Percentiles rank a stretch among this genome's conserved stretches.
These are phyloP conservation scores for Cheirogaleus medius DNA, from an alignment of 2,113 vertebrate species.

Conservation along the genomic window DNA sequence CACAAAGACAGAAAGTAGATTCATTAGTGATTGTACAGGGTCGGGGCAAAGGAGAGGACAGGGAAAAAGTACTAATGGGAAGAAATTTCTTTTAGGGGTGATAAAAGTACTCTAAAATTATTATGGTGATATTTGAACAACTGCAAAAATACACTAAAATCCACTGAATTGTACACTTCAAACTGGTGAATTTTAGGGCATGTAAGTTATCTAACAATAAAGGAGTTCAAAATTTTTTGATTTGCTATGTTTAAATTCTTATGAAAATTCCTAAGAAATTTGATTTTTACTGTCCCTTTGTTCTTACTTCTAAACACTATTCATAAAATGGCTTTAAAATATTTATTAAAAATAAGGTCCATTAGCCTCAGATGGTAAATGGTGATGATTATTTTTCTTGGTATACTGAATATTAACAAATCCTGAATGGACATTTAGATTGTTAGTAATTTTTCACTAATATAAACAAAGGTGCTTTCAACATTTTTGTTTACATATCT, in stretches of 20 bases:
- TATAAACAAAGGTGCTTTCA: constrained; percentile 21
- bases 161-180: not conserved
- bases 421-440: not conserved
- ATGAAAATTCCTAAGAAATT: not conserved
- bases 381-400: not conserved
- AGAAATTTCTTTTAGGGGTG: not conserved
- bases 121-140: not conserved
- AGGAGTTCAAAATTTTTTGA: not conserved
- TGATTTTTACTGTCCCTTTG: constrained; percentile 5
- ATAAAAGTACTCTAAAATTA: not conserved
- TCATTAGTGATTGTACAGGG: not conserved
- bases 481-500: not conserved
- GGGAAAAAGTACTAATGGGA: not conserved
- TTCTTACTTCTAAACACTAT: not conserved
- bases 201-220: not conserved
- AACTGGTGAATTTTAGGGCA: not conserved
- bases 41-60: not conserved
- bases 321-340: not conserved
- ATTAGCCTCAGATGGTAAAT: not conserved
- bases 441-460: not conserved
- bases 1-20: not conserved
- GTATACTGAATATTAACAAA: not conserved
- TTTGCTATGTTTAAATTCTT: not conserved
- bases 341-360: not conserved
- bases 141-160: constrained; percentile 22